Conservation (phyloP, 2,113 vertebrate genomes). For the Platysternon megacephalum region DNA sequence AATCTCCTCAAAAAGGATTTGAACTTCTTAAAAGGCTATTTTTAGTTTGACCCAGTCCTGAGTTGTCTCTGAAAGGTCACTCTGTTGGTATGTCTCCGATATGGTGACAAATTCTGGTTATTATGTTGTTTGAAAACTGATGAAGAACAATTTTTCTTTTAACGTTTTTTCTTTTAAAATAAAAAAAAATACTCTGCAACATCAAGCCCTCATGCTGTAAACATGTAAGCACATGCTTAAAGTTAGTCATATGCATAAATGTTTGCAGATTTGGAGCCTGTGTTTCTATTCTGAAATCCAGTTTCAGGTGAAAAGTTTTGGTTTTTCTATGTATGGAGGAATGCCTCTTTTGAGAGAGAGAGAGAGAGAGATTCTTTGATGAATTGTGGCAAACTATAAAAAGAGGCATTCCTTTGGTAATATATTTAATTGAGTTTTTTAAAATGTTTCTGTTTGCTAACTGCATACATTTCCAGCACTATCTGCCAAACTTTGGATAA, state of each 20-base stretch:
- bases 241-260: neutral
- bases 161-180: neutral
- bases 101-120: neutral
- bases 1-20: neutral
- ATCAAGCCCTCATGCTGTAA: neutral
- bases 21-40: neutral
- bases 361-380: neutral
- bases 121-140: neutral
- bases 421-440: neutral
- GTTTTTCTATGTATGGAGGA: neutral
- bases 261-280: neutral
- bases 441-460: slow-evolving; percentile 51
- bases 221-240: neutral
- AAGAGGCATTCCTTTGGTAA: neutral
- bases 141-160: neutral
- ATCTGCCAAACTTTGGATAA: slow-evolving; percentile 58
- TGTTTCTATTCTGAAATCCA: neutral
- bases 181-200: neutral
- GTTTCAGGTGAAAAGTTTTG: neutral
- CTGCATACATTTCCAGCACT: slow-evolving; percentile 30
- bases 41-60: neutral
- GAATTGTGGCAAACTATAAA: neutral
- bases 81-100: neutral
- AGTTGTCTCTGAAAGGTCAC: neutral
- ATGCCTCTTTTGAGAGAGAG: neutral